Conservation (phyloP, 2,888 invertebrate genomes). For the Rhagonycha fulva region DNA sequence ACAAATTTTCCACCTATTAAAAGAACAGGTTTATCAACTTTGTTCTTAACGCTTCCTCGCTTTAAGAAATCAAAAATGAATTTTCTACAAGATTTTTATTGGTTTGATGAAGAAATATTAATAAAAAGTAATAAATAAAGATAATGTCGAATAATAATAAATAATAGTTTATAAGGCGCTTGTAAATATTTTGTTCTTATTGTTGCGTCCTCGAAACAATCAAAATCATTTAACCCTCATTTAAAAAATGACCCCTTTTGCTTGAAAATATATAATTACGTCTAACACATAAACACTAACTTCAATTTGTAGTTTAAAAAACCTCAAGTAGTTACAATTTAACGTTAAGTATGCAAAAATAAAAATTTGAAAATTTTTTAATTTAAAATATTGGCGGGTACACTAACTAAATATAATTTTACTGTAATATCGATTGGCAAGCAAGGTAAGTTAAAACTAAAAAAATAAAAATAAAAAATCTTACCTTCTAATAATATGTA, state of each 20-base stretch:
- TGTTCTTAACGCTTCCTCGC: background rate
- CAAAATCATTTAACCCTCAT: conserved; percentile 38
- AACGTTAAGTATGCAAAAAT: background rate
- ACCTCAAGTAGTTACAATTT: background rate
- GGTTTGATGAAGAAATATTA: background rate
- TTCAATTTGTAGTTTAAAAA: background rate
- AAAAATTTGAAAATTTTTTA: background rate
- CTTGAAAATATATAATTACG: background rate
- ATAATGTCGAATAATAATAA: background rate
- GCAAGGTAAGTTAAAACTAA: background rate
- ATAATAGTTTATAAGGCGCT: background rate
- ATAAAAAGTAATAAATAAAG: background rate
- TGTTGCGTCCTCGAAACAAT: conserved; percentile 40
- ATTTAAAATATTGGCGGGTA: conserved; percentile 14
- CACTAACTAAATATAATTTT: conserved; percentile 4
- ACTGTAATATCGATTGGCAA: conserved; percentile 20
- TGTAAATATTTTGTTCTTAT: conserved; percentile 13
- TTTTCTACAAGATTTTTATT: background rate
- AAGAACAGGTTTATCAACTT: conserved; percentile 20
- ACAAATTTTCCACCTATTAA: conserved; percentile 4
- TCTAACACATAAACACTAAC: background rate
- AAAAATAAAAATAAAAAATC: conserved; percentile 3
- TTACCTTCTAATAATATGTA: conserved; percentile 3
- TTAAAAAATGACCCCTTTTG: conserved; percentile 27
- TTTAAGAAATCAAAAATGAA: background rate